phyloP scores from a whole-genome alignment of 2,797 vertebrate species.

The Muscicapa striata region DNA sequence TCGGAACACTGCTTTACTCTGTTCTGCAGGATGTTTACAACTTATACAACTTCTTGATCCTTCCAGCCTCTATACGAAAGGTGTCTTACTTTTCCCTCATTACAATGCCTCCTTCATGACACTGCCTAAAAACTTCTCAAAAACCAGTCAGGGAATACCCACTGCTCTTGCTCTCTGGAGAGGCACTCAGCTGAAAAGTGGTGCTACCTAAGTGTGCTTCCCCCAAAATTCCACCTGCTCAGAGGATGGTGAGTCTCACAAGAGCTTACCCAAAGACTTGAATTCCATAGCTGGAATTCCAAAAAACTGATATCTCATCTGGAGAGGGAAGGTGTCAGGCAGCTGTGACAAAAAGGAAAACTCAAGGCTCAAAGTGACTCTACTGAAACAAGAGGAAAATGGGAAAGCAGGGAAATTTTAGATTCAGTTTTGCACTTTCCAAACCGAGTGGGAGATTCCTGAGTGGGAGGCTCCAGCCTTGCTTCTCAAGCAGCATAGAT shows the following conservation, averaged over 20 bases:
- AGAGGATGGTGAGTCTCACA: not conserved
- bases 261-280: not conserved
- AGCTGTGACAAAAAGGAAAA: not conserved
- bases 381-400: not conserved
- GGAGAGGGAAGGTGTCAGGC: not conserved
- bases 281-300: not conserved
- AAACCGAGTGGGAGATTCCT: not conserved
- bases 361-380: not conserved
- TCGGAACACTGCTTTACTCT: not conserved
- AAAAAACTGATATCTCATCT: not conserved
- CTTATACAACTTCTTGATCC: not conserved
- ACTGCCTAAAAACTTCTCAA: not conserved
- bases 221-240: not conserved
- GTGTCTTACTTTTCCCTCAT: not conserved
- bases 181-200: not conserved
- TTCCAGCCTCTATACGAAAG: not conserved
- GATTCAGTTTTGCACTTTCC: not conserved
- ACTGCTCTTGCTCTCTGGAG: not conserved
- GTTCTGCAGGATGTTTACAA: not conserved
- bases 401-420: not conserved
- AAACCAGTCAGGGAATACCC: not conserved
- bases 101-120: not conserved
- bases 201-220: not conserved
- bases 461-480: not conserved
- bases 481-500: not conserved